Evolutionary conservation across 1,140 invertebrate species (phyloP).

Genomic region (Bombus polaris): DNA sequence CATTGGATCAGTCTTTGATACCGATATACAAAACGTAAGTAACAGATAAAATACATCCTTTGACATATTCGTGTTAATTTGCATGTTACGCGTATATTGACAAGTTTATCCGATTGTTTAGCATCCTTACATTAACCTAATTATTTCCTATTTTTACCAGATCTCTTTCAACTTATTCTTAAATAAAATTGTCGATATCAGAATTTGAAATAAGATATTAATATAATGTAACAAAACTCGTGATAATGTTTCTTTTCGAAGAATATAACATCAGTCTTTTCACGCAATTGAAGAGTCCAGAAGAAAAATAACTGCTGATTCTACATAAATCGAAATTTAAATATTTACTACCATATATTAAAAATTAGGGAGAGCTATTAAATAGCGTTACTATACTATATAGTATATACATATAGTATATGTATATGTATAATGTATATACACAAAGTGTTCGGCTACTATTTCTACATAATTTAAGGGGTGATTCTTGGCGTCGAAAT

Average conservation of each 20-base stretch:
- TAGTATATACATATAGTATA: too few relatives aligned
- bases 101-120: background rate
- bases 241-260: background rate
- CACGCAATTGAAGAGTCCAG: background rate
- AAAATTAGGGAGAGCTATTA: background rate
- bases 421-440: too few relatives aligned
- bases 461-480: too few relatives aligned
- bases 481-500: too few relatives aligned
- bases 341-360: background rate
- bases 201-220: background rate
- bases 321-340: background rate
- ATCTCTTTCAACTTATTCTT: background rate
- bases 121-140: background rate
- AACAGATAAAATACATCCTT: background rate
- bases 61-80: background rate
- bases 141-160: background rate
- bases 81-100: background rate
- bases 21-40: slow-evolving; percentile 88
- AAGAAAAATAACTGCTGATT: too few relatives aligned
- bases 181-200: background rate
- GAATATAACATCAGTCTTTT: background rate
- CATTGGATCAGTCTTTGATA: slow-evolving; percentile 91
- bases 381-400: too few relatives aligned
- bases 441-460: too few relatives aligned
- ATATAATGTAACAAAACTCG: background rate